Evolutionary conservation across 2,888 invertebrate genomes (phyloP).

Genomic region (Scaptomyza cyrtandrae): DNA sequence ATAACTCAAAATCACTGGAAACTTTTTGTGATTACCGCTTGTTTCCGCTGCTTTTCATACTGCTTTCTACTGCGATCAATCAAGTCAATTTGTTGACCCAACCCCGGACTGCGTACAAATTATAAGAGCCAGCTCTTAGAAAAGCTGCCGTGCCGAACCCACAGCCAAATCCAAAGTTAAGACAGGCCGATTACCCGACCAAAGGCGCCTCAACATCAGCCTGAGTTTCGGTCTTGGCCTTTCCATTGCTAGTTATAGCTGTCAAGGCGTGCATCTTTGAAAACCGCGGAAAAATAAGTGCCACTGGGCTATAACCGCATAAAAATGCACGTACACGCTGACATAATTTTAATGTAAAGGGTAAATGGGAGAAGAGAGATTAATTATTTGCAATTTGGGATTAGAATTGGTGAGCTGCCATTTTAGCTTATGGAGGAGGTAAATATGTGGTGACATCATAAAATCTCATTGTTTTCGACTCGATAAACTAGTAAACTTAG

Average conservation of each 20-base stretch:
- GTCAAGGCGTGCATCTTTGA: constrained; percentile 51
- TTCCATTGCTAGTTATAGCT: constrained; percentile 57
- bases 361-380: background rate
- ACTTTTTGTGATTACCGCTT: constrained; percentile 81
- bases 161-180: background rate
- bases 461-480: too few species aligned
- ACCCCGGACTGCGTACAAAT: constrained; percentile 54
- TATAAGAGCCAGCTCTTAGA: constrained; percentile 36
- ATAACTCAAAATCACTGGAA: constrained; percentile 82
- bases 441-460: too few species aligned
- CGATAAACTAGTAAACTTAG: too few species aligned
- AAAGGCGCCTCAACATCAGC: constrained; percentile 13
- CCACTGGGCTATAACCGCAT: constrained; percentile 58
- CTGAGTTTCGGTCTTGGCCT: constrained; percentile 10
- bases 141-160: background rate
- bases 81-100: constrained; percentile 70
- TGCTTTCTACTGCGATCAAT: constrained; percentile 75
- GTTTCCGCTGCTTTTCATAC: constrained; percentile 71
- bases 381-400: constrained; percentile 16
- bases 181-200: constrained; percentile 11
- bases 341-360: background rate
- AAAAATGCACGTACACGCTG: constrained; percentile 27
- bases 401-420: too few species aligned
- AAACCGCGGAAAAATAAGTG: constrained; percentile 54
- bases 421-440: too few species aligned